Evolutionary conservation across 2,113 vertebrate species (phyloP).

Genomic region (Cygnus buccinator): DNA sequence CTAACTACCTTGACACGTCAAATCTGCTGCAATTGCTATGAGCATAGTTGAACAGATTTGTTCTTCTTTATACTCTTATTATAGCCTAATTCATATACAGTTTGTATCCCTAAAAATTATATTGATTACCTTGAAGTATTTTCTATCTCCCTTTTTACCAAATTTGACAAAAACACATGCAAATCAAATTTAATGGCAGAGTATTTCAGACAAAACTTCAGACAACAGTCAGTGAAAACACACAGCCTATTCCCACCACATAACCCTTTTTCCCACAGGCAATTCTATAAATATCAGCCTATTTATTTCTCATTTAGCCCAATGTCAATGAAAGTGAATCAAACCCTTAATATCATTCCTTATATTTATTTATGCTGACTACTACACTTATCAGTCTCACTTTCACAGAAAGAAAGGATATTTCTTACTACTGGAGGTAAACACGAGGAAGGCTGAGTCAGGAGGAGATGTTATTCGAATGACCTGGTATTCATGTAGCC

Average conservation of each 20-base stretch:
- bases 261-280: not conserved
- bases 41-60: not conserved
- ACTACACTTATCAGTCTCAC: not conserved
- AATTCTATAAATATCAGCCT: not conserved
- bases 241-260: not conserved
- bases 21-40: not conserved
- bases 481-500: not conserved
- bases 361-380: conserved; percentile 22
- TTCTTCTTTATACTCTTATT: not conserved
- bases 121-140: not conserved
- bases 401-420: not conserved
- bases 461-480: not conserved
- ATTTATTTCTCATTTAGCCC: conserved; percentile 18
- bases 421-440: not conserved
- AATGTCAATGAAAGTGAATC: conserved; percentile 22
- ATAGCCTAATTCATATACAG: not conserved
- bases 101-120: not conserved
- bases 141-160: not conserved
- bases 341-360: not conserved
- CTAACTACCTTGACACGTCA: not conserved
- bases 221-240: not conserved
- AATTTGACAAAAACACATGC: not conserved
- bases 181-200: conserved; percentile 2
- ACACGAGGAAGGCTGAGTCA: not conserved
- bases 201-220: not conserved